These are phyloP conservation scores for Sericinus montela DNA, from an alignment of 2,888 invertebrate species.

Conservation along the genomic window DNA sequence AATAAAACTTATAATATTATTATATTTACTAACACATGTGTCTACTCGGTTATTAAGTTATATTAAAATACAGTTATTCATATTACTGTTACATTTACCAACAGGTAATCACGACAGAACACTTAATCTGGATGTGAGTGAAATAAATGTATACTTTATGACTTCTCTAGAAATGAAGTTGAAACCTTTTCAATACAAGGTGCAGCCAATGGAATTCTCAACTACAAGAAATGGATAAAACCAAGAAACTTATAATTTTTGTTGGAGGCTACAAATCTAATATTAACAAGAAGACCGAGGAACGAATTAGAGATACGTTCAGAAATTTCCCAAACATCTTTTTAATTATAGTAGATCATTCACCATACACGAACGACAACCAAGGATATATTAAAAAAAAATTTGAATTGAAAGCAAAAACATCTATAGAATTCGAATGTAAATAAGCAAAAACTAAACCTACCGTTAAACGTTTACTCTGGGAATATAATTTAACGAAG, in stretches of 20 bases:
- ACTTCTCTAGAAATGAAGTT: conserved; percentile 42
- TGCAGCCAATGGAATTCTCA: conserved; percentile 53
- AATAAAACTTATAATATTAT: too few species aligned
- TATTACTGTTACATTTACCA: conserved; percentile 21
- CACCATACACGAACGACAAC: conserved; percentile 56
- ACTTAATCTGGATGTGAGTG: conserved; percentile 52
- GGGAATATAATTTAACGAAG: too few species aligned
- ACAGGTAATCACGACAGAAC: conserved; percentile 53
- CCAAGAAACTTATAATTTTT: conserved; percentile 52
- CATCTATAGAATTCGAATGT: too few species aligned
- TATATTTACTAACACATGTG: too few species aligned
- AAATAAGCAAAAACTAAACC: too few species aligned
- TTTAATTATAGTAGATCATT: conserved; percentile 66
- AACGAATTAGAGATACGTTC: conserved; percentile 54
- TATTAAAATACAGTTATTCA: too few species aligned
- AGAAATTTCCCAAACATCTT: conserved; percentile 55
- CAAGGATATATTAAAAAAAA: conserved; percentile 46
- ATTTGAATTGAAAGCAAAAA: too few species aligned
- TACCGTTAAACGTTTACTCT: too few species aligned
- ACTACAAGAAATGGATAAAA: conserved; percentile 42
- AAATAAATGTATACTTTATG: conserved; percentile 55
- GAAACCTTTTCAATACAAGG: conserved; percentile 42
- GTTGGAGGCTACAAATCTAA: conserved; percentile 62
- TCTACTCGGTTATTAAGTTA: too few species aligned
- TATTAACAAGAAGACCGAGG: conserved; percentile 56